Evolutionary conservation across 2,888 invertebrate species (phyloP), one percentile per base, ranked within the genome.

Genomic region (Ametastegia equiseti): DNA sequence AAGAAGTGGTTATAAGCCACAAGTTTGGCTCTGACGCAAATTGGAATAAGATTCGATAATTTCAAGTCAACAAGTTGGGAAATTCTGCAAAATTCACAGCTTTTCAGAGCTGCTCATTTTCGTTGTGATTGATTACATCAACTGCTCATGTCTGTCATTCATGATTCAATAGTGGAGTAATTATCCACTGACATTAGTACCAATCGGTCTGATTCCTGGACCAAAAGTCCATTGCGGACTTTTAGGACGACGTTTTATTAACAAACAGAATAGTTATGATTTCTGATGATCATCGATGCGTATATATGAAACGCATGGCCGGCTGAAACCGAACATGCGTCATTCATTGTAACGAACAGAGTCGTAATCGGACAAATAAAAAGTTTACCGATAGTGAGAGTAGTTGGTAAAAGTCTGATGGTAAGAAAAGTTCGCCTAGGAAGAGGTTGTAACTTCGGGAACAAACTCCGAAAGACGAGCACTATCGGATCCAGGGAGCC

Each of bases 381-480:
- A 75, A 75, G 50, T 75, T 75, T 30, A 19, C 36, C 36, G 75
- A 75, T 50, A 75, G 19, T 54, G 33, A 45, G 45, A 75, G 75
- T 33, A 75, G 75, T 54, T 50, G 54, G n/a, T 33, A 75, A n/a
- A 19, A 54, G 33, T 75, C 75, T 54, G 75, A 75, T 33, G 54
- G 36, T 5, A 54, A 54, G 78, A 63, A 57, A 60, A n/a, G 33
- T 42, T 30, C 42, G 27, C 54, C 60, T 63, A 45, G 42, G 42
- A 45, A 78, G 60, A 78, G 78, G 60, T 42, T 60, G 60, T 30
- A 78, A 78, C 78, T 78, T 30, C n/a, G 42, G 33, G 45, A 36
- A 63, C 78, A 60, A 78, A 78, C 78, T 78, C 78, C 39, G 60
- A 60, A 57, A 42, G 23, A 57, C 42, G 60, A 78, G 78, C 60